Percentiles rank a stretch among this genome's conserved stretches.
phyloP scores from a whole-genome alignment of 2,113 vertebrate species.

The Macaca nemestrina region DNA sequence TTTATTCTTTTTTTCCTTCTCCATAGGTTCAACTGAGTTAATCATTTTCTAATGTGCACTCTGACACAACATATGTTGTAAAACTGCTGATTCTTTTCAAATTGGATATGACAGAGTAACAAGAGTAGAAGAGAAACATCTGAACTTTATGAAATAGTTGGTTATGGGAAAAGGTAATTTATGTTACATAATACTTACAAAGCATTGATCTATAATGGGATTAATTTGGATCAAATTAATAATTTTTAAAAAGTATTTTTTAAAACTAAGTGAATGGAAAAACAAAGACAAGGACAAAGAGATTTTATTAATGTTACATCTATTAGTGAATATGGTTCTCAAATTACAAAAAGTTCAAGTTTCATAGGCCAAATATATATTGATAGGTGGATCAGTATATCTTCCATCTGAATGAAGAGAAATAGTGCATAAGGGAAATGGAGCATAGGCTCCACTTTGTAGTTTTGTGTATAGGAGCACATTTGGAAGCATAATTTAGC shows the following conservation, averaged over 20 bases:
- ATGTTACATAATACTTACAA: constrained; percentile 10
- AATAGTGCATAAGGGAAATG: not conserved
- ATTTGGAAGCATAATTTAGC: not conserved
- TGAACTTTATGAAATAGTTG: not conserved
- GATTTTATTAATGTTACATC: not conserved
- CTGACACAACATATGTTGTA: not conserved
- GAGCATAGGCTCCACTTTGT: not conserved
- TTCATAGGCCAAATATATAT: not conserved
- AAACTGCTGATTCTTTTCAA: not conserved
- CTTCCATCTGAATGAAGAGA: not conserved
- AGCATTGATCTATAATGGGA: not conserved
- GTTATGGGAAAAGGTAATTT: not conserved
- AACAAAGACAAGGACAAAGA: not conserved
- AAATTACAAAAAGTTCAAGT: not conserved
- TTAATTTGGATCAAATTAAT: not conserved
- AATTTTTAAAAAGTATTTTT: not conserved
- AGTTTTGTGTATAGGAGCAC: not conserved
- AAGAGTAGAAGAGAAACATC: not conserved
- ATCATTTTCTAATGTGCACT: not conserved
- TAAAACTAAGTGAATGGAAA: not conserved
- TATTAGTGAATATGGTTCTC: not conserved
- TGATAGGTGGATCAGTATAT: not conserved
- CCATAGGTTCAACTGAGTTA: not conserved
- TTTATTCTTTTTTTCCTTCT: not conserved
- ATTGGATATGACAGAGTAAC: not conserved